These are phyloP conservation scores for Siniperca scherzeri DNA, from an alignment of 2,797 vertebrate genomes.

Conservation along the genomic window DNA sequence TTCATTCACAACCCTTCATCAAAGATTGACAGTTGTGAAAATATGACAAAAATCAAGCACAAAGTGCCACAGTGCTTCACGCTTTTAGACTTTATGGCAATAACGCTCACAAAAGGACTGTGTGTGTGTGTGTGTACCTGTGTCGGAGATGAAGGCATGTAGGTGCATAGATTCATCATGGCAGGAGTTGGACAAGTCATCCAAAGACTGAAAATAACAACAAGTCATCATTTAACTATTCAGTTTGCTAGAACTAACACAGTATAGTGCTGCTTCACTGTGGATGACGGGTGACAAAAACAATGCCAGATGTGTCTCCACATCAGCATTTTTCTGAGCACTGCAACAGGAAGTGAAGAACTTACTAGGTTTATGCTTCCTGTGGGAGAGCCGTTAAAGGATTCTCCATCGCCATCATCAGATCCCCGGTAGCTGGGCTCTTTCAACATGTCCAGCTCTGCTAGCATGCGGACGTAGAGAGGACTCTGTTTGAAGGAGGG, in stretches of 20 bases:
- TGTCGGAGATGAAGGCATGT: constrained; percentile 97
- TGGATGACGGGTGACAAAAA: not conserved
- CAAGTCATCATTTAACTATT: not conserved
- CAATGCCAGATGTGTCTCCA: not conserved
- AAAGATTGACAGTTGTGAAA: not conserved
- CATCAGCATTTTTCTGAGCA: not conserved
- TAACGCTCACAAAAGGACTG: not conserved
- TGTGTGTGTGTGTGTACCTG: constrained; percentile 84
- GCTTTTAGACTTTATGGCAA: not conserved
- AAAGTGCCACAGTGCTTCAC: not conserved
- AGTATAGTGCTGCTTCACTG: not conserved
- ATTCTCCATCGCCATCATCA: constrained; percentile 96
- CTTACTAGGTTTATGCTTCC: constrained; percentile 97
- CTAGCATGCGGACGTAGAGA: constrained; percentile 97
- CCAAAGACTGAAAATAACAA: constrained; percentile 90
- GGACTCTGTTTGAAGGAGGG: constrained; percentile 96
- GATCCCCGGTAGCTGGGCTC: constrained; percentile 98
- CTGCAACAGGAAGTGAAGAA: constrained; percentile 17
- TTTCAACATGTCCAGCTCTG: constrained; percentile 98
- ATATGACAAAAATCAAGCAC: not conserved
- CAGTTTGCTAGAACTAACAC: not conserved
- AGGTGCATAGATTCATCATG: constrained; percentile 93
- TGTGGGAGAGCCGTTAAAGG: constrained; percentile 97
- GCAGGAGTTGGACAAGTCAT: constrained; percentile 94
- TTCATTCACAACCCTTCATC: not conserved